phyloP scores from a whole-genome alignment of 2,888 invertebrate species.

The Caenorhabditis sp. region DNA sequence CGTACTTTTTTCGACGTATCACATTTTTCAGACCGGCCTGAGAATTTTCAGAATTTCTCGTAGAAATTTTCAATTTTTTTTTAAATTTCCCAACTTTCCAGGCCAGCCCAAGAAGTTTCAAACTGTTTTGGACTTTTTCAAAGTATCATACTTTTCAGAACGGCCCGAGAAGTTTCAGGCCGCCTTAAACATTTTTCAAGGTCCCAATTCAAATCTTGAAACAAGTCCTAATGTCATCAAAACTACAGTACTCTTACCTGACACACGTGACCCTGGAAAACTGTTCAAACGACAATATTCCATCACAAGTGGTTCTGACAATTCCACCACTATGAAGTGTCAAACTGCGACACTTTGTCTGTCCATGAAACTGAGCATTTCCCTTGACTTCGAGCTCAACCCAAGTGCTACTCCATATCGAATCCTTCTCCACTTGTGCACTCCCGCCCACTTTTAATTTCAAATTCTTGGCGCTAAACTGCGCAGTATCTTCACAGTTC shows the following conservation, averaged over 20 bases:
- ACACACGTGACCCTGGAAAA: constrained; percentile 41
- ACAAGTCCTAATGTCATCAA: not conserved
- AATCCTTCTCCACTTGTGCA: constrained; percentile 45
- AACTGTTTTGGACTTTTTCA: too few species aligned
- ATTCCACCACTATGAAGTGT: constrained; percentile 23
- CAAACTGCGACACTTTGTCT: constrained; percentile 33
- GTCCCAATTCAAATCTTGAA: not conserved
- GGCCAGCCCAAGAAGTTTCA: not conserved
- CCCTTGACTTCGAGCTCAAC: constrained; percentile 49
- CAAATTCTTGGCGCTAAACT: constrained; percentile 44
- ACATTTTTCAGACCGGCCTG: too few species aligned
- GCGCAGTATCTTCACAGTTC: constrained; percentile 54
- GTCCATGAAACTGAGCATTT: constrained; percentile 37
- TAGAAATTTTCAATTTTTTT: too few species aligned
- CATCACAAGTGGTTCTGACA: constrained; percentile 24
- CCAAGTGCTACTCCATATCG: constrained; percentile 51
- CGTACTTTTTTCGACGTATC: too few species aligned
- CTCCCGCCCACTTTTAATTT: constrained; percentile 40
- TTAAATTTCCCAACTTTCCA: too few species aligned
- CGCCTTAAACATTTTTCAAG: too few species aligned
- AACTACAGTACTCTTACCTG: constrained; percentile 14
- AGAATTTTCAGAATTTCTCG: too few species aligned
- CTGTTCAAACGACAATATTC: constrained; percentile 35
- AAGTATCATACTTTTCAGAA: too few species aligned
- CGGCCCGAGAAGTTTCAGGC: too few species aligned